Conservation (phyloP, 2,888 invertebrate genomes). For the Heterodera filipjevi region DNA sequence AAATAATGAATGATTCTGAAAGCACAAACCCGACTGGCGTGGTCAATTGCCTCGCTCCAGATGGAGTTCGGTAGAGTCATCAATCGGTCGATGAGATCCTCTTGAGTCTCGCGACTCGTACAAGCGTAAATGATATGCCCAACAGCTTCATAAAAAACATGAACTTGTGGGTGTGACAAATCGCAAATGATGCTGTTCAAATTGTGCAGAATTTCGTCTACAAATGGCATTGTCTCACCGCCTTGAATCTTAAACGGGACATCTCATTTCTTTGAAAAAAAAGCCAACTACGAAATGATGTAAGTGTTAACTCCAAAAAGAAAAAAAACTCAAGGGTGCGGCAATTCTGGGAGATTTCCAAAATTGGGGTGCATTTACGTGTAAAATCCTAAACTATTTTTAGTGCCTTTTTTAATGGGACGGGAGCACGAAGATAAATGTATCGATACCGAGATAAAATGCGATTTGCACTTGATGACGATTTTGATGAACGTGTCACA, state of each 20-base stretch:
- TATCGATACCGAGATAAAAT: conserved; percentile 79
- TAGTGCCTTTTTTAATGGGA: too few relatives aligned
- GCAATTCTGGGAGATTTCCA: too few relatives aligned
- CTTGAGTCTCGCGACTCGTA: conserved; percentile 79
- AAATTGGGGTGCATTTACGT: too few relatives aligned
- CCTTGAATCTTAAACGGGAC: conserved; percentile 82
- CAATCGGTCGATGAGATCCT: conserved; percentile 91
- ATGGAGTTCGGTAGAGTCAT: conserved; percentile 96
- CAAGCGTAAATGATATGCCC: conserved; percentile 98
- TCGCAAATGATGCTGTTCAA: conserved; percentile 98
- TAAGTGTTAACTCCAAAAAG: too few relatives aligned
- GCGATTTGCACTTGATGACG: conserved; percentile 93
- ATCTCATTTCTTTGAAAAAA: too few relatives aligned
- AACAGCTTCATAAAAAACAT: conserved; percentile 98
- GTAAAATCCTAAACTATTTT: neutral
- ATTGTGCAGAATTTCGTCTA: conserved; percentile 93
- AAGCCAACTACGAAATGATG: too few relatives aligned
- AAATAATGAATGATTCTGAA: neutral
- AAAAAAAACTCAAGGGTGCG: conserved; percentile 22
- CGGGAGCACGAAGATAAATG: neutral
- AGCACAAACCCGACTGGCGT: conserved; percentile 77
- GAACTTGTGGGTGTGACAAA: conserved; percentile 92
- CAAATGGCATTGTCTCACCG: conserved; percentile 94
- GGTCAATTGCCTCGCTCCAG: conserved; percentile 97
- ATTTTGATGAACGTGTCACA: conserved; percentile 99